Evolutionary conservation across 2,888 invertebrate genomes (phyloP).

Genomic region (Drosophila peninsularis): DNA sequence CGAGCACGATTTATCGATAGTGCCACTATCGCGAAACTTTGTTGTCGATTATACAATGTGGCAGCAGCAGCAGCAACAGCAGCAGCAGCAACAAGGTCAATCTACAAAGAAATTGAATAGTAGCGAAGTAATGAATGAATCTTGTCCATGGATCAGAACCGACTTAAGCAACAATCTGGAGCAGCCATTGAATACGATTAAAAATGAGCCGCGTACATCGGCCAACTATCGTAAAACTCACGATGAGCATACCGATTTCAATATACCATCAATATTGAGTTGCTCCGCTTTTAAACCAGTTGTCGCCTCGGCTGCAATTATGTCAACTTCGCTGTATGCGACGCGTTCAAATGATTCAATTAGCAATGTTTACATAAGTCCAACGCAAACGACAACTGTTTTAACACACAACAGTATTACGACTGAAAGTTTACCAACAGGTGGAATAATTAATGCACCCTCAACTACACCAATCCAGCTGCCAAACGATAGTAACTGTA

Average conservation of each 20-base stretch:
- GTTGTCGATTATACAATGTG: conserved; percentile 92
- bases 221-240: conserved; percentile 29
- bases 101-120: conserved; percentile 74
- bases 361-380: conserved; percentile 41
- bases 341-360: conserved; percentile 57
- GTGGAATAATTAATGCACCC: conserved; percentile 22
- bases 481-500: background rate
- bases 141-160: conserved; percentile 76
- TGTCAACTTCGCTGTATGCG: conserved; percentile 64
- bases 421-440: conserved; percentile 20
- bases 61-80: conserved; percentile 77
- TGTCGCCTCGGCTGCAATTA: conserved; percentile 63
- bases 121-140: conserved; percentile 23
- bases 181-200: conserved; percentile 33
- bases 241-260: conserved; percentile 47
- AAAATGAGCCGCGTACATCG: conserved; percentile 43
- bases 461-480: conserved; percentile 31
- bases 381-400: conserved; percentile 58
- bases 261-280: conserved; percentile 67
- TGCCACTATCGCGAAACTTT: conserved; percentile 87
- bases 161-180: conserved; percentile 3
- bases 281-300: conserved; percentile 80
- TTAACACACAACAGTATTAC: conserved; percentile 58
- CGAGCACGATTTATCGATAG: conserved; percentile 81
- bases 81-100: conserved; percentile 63